Base-by-base conservation (phyloP, 2,113 vertebrate genomes). In the Crotalus horridus region DNA sequence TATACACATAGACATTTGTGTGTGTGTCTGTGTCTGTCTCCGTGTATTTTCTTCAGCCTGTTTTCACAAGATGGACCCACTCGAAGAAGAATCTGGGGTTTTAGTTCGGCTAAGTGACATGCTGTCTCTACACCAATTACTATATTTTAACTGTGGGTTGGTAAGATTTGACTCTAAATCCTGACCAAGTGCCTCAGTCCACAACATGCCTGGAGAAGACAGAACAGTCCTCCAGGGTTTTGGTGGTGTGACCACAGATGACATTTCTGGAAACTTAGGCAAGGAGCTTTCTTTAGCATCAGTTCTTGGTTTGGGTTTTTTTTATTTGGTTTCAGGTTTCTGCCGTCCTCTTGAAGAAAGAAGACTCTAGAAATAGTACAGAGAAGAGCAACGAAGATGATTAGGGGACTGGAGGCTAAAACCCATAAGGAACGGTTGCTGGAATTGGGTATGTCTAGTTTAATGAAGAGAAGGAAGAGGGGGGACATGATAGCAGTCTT, bases 241-340 rank as follows among this genome's bases (percentile, higher is more conserved):
- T 86, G 33, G 54, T 86, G 95, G 95, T 96, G 94, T 96, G 93
- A 94, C 95, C 94, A 92, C 8, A 85, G 94, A 74, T 91, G 93
- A 81, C 94, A 93, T 85, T 96, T 93, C 93, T 46, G 90, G 94
- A 95, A 94, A 91, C 33, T 17, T 58, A 91, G 43, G 55, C 39
- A 59, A 86, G 7, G 90, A 59, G 15, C 85, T 87, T 46, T 61
- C 43, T 87, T 61, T 87, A 61, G 55, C 15, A 29, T 69, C 64
- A 15, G n/a, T n/a, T 69, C n/a, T 69, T n/a, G 64, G 64, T 23
- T 89, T 33, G 21, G 43, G 1, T 29, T 51, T 21, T 39, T 51
- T 87, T 24, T 43, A 9, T 59, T 69, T 69, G 13, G 4, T 69
- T 69, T 69, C 2, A 12, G 29, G 48, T 29, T 85, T 43, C 26